Evolutionary conservation across 2,113 vertebrate species (phyloP).

Genomic region (Syngnathus scovelli): DNA sequence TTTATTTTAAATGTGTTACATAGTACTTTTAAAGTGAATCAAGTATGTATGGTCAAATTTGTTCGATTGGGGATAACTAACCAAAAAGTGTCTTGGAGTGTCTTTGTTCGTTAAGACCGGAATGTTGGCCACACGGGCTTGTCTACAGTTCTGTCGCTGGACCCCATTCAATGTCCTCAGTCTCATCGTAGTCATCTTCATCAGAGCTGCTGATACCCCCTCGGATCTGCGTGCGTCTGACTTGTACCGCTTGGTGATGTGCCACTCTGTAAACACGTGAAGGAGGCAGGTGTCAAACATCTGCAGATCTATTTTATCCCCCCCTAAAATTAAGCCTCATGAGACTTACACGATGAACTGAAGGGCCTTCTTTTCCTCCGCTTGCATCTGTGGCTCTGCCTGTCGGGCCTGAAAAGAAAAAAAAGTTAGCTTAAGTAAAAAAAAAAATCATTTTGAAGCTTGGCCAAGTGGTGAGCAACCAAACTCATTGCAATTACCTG

Average conservation of each 20-base stretch:
- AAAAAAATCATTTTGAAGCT: neutral
- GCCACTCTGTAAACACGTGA: slow-evolving; percentile 66
- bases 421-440: neutral
- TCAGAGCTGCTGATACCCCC: slow-evolving; percentile 79
- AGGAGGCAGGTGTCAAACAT: neutral
- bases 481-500: slow-evolving; percentile 46
- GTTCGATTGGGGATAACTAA: neutral
- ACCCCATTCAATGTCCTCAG: slow-evolving; percentile 81
- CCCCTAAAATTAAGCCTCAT: too few species aligned
- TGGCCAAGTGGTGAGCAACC: neutral
- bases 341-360: slow-evolving; percentile 68
- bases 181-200: slow-evolving; percentile 52
- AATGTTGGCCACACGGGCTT: neutral
- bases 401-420: slow-evolving; percentile 53
- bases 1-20: neutral
- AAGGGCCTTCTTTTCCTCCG: slow-evolving; percentile 52
- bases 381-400: slow-evolving; percentile 44
- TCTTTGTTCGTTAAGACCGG: neutral
- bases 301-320: neutral
- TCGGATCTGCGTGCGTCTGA: slow-evolving; percentile 78
- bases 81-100: neutral
- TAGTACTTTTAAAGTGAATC: neutral
- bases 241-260: slow-evolving; percentile 76
- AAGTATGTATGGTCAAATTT: neutral
- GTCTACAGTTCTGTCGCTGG: slow-evolving; percentile 87